Evolutionary conservation across 2,113 vertebrate species (phyloP).

Genomic region (Glaucidium brasilianum): DNA sequence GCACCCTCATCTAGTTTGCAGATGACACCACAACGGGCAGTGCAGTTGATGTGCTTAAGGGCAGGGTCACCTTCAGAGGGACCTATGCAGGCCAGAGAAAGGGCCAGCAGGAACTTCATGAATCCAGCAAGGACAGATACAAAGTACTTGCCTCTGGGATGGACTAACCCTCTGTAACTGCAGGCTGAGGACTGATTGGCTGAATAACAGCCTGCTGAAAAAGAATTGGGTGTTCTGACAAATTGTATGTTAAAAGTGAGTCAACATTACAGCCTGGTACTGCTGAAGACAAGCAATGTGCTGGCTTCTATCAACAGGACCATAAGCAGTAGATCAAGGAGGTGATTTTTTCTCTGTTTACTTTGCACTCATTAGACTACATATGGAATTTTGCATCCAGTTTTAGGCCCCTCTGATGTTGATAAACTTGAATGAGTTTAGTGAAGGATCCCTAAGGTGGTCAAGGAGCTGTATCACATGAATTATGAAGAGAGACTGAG

Average conservation of each 20-base stretch:
- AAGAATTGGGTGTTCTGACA: neutral
- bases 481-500: neutral
- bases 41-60: neutral
- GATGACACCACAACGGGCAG: neutral
- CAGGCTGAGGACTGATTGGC: neutral
- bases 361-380: neutral
- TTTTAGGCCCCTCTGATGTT: neutral
- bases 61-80: neutral
- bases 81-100: neutral
- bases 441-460: neutral
- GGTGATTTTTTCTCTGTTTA: neutral
- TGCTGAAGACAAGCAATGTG: neutral
- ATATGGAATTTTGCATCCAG: neutral
- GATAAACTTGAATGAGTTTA: neutral
- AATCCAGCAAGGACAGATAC: neutral
- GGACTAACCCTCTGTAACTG: neutral
- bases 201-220: neutral
- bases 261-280: neutral
- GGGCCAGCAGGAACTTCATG: neutral
- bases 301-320: neutral
- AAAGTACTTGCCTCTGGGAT: neutral
- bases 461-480: neutral
- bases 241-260: neutral
- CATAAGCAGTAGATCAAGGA: neutral
- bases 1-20: neutral